Evolutionary conservation across 2,797 vertebrate species (phyloP).

Genomic region (Phalanger gymnotis): DNA sequence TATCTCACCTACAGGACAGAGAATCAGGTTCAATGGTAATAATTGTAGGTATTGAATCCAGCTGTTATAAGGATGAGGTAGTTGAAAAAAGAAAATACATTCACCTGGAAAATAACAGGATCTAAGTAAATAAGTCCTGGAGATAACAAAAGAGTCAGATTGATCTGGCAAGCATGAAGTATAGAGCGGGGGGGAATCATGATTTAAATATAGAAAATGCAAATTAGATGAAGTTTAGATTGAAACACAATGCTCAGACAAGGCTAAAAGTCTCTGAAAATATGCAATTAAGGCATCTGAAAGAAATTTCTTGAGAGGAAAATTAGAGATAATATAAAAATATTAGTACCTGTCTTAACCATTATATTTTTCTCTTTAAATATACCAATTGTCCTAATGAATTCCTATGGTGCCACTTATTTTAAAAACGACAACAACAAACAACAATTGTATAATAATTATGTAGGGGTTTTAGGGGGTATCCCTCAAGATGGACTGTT

Average conservation of each 20-base stretch:
- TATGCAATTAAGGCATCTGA: not conserved
- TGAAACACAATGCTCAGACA: not conserved
- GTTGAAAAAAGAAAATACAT: not conserved
- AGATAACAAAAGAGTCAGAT: not conserved
- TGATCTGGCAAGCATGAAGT: conserved; percentile 18
- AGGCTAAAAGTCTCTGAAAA: not conserved
- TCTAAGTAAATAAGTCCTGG: not conserved
- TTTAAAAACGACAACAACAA: not conserved
- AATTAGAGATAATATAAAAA: not conserved
- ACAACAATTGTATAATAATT: not conserved
- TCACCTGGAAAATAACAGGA: not conserved
- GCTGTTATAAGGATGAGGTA: not conserved
- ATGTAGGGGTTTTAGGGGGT: not conserved
- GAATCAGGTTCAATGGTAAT: not conserved
- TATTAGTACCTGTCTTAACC: not conserved
- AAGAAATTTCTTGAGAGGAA: conserved; percentile 6
- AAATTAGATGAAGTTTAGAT: conserved; percentile 1
- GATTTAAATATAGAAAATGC: not conserved
- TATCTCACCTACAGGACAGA: not conserved
- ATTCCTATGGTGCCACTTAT: rapidly evolving
- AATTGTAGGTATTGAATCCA: not conserved
- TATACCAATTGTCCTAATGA: not conserved
- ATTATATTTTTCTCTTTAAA: conserved; percentile 13
- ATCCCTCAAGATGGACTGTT: not conserved
- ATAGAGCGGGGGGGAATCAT: not conserved